A percentile compares a stretch with the other conserved stretches of the same genome.
Evolutionary conservation across 2,113 vertebrate species (phyloP).

Genomic region (Sapajus apella): DNA sequence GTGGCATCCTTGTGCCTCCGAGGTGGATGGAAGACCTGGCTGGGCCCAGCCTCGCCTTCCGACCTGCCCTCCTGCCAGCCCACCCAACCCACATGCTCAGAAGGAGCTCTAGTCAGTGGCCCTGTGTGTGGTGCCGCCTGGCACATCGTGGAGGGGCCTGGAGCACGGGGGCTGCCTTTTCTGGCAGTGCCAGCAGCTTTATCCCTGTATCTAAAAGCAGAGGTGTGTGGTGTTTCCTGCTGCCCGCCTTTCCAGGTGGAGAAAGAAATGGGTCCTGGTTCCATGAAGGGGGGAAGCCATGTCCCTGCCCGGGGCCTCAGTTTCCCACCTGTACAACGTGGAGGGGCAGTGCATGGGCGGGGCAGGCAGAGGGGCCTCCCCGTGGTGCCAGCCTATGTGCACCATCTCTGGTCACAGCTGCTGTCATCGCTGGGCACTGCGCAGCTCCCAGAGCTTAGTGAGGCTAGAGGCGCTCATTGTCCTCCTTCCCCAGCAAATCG

Average conservation of each 20-base stretch:
- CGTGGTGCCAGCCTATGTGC: not conserved
- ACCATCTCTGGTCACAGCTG: not conserved
- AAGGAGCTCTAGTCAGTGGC: not conserved
- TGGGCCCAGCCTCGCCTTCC: not conserved
- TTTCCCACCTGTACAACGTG: not conserved
- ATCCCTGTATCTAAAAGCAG: not conserved
- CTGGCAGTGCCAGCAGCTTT: not conserved
- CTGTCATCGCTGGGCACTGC: not conserved
- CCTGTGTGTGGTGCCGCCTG: not conserved
- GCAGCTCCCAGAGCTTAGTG: not conserved
- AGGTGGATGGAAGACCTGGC: not conserved
- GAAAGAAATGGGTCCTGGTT: not conserved
- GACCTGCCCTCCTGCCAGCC: not conserved
- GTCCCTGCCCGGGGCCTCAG: not conserved
- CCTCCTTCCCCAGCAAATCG: not conserved
- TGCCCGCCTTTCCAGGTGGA: not conserved
- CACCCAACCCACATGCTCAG: not conserved
- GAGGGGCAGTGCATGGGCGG: too few species aligned
- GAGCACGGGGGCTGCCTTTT: rapidly evolving
- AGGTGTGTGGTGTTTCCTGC: not conserved
- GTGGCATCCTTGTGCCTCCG: too few species aligned
- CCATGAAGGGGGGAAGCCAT: not conserved
- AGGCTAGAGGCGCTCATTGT: too few species aligned
- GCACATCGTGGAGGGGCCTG: not conserved
- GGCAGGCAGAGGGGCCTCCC: not conserved